Base-by-base conservation (phyloP, 2,113 vertebrate species). In the Pelecanus crispus region DNA sequence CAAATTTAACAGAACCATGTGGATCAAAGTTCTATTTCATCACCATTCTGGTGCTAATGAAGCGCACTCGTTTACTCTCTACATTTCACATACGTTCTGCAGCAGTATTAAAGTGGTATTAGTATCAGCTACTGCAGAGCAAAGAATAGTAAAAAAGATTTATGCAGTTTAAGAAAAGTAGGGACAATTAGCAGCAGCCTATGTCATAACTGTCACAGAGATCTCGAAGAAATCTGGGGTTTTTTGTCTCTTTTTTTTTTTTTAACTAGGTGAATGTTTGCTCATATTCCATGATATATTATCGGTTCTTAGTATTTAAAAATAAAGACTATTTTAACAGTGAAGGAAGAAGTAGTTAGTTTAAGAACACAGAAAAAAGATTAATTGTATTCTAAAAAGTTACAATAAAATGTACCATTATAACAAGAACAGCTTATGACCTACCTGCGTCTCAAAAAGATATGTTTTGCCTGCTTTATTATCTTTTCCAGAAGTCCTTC, bases 401-500 rank as follows among this genome's bases (percentile, higher is more conserved):
- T n/a, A n/a, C n/a, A n/a, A n/a, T n/a, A n/a, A n/a, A n/a, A n/a
- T n/a, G n/a, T n/a, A n/a, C n/a, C n/a, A n/a, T n/a, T n/a, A n/a
- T n/a, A n/a, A 86, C 21, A 88, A 81, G 86, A 82, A 25, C 1
- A 85, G 24, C 45, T 16, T 50, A 40, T 84, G 45, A 72, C 97
- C 56, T 85, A 99, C 99, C 99, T 99, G 98, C 99, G 98, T 31
- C 99, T 98, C 74, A 99, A 98, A 95, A 99, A 99, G 83, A 99
- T 99, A 96, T 99, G 99, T 63, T 99, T 99, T 92, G 99, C 99
- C 96, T 99, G 99, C 94, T 99, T 99, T 97, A 99, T 99, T 95
- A 99, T 99, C 97, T 99, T 99, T 97, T 99, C 99, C 96, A 99
- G 97, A 63, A 99, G 99, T 17, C 99, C 99, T 95, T 99, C 99